phyloP scores from a whole-genome alignment of 1,140 invertebrate genomes.

The Macrobrachium rosenbergii region DNA sequence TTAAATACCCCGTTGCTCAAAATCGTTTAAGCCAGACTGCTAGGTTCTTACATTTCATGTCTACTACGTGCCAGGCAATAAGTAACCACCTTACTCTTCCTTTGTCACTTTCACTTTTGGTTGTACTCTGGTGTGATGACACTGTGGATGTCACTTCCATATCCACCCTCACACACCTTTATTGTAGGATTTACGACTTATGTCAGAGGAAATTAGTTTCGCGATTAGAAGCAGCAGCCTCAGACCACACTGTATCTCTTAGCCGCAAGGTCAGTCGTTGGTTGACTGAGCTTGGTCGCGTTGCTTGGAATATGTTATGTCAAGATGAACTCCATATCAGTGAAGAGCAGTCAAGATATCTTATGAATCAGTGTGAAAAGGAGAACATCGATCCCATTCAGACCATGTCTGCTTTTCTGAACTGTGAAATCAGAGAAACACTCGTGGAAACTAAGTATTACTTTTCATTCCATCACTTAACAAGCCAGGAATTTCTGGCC shows the following conservation, averaged over 20 bases:
- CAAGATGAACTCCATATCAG: conserved; percentile 37
- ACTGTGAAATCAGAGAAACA: conserved; percentile 45
- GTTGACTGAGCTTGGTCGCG: conserved; percentile 24
- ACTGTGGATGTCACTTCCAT: conserved; percentile 30
- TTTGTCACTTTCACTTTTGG: conserved; percentile 38
- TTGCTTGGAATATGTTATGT: conserved; percentile 61
- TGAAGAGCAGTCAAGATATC: conserved; percentile 34
- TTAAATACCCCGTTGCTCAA: conserved; percentile 15
- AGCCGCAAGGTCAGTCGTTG: conserved; percentile 40
- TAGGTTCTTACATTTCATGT: conserved; percentile 44
- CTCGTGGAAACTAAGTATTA: conserved; percentile 34
- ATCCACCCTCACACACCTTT: conserved; percentile 48
- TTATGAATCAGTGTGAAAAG: conserved; percentile 50
- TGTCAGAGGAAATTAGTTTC: conserved; percentile 46
- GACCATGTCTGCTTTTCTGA: conserved; percentile 57
- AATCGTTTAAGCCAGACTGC: not conserved
- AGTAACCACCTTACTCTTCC: conserved; percentile 48
- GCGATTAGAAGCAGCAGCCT: conserved; percentile 22
- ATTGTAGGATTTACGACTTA: conserved; percentile 52
- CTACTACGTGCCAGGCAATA: conserved; percentile 17
- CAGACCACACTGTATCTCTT: conserved; percentile 34
- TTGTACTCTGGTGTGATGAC: conserved; percentile 57
- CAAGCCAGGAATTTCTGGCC: conserved; percentile 50
- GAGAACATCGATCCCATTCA: conserved; percentile 58
- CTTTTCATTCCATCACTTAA: conserved; percentile 58